Percentiles rank a stretch among this genome's conserved stretches.
Conservation (phyloP, 2,113 vertebrate genomes). For the Pycnonotus jocosus region DNA sequence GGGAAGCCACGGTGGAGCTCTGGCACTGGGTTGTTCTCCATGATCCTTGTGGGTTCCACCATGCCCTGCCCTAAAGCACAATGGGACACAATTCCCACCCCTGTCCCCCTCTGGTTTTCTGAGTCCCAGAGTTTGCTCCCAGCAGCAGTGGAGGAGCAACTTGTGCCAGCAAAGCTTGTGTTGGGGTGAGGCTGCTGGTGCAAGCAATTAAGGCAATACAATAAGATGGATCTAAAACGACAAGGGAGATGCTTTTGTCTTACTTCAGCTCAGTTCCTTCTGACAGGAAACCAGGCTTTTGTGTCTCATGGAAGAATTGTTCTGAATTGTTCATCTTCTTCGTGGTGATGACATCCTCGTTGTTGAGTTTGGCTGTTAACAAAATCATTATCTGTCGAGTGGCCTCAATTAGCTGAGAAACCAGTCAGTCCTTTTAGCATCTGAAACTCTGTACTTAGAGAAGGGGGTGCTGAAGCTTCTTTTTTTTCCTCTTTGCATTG, state of each 20-base stretch:
- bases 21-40: fast-evolving
- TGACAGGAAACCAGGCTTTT: conserved; percentile 20
- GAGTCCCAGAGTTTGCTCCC: background rate
- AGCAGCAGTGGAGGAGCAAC: background rate
- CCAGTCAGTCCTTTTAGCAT: background rate
- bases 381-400: conserved; percentile 17
- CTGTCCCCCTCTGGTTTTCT: background rate
- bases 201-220: background rate
- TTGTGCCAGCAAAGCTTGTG: background rate
- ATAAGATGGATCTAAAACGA: background rate
- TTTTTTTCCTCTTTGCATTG: background rate
- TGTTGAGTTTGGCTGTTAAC: conserved; percentile 1
- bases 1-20: background rate
- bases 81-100: background rate
- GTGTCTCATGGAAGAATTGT: conserved; percentile 7
- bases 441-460: background rate
- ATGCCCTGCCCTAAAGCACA: fast-evolving
- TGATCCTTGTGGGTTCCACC: background rate
- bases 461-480: background rate
- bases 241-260: background rate
- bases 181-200: background rate
- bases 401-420: background rate
- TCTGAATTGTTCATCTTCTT: conserved; percentile 25
- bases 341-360: background rate
- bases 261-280: background rate